Evolutionary conservation across 2,797 vertebrate species (phyloP).

Genomic region (Cetoscarus ocellatus): DNA sequence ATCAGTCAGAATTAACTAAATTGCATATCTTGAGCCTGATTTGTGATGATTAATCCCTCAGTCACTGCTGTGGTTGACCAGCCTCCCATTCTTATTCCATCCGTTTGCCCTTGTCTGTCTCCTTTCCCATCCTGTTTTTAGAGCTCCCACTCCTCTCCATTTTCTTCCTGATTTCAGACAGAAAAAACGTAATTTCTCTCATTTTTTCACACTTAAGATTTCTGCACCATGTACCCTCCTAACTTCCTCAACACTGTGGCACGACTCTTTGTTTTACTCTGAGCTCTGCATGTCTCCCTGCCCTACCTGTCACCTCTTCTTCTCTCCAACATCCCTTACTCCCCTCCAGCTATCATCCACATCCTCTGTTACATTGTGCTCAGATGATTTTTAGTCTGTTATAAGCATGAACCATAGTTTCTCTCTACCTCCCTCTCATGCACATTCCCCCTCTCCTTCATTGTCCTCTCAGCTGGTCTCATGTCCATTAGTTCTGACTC

Average conservation of each 20-base stretch:
- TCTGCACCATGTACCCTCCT: slow-evolving; percentile 1
- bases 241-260: background rate
- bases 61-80: background rate
- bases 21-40: too few relatives aligned
- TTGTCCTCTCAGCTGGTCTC: slow-evolving; percentile 39
- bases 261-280: slow-evolving; percentile 6
- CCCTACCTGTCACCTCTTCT: slow-evolving; percentile 14
- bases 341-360: slow-evolving; percentile 19
- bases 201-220: slow-evolving; percentile 24
- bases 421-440: slow-evolving; percentile 9
- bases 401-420: slow-evolving; percentile 32
- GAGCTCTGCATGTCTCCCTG: slow-evolving; percentile 22
- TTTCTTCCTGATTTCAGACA: background rate
- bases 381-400: slow-evolving; percentile 24
- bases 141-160: background rate
- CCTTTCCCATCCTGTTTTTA: background rate
- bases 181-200: slow-evolving; percentile 22
- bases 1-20: too few relatives aligned
- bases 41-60: too few relatives aligned
- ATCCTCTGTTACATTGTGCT: slow-evolving; percentile 25
- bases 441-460: slow-evolving; percentile 2
- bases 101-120: background rate
- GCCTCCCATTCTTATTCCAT: background rate
- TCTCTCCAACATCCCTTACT: slow-evolving; percentile 18
- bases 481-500: slow-evolving; percentile 35